phyloP scores from a whole-genome alignment of 2,888 invertebrate genomes.

The Tryphoninae sp. region DNA sequence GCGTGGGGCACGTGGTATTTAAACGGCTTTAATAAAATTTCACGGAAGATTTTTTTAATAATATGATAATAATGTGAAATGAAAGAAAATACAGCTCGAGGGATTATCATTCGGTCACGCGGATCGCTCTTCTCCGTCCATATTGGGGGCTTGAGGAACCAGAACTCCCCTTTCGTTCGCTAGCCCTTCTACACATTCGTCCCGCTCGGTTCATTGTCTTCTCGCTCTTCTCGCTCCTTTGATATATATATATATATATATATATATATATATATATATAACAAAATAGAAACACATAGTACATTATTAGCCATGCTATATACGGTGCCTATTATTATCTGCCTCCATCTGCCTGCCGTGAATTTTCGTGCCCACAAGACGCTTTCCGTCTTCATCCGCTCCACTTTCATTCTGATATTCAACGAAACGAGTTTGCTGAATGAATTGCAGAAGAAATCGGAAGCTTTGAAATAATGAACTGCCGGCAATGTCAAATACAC shows the following conservation, averaged over 20 bases:
- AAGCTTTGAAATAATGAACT: neutral
- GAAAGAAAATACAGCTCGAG: constrained; percentile 76
- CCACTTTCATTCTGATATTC: constrained; percentile 65
- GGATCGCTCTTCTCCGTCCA: constrained; percentile 50
- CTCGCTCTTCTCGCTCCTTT: constrained; percentile 54
- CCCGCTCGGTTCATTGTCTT: constrained; percentile 56
- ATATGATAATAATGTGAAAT: constrained; percentile 81
- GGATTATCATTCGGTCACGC: constrained; percentile 77
- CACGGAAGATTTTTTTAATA: constrained; percentile 80
- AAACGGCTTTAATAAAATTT: constrained; percentile 80
- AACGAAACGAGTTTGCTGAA: constrained; percentile 23
- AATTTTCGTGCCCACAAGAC: constrained; percentile 24
- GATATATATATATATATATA: neutral
- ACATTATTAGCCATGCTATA: constrained; percentile 37
- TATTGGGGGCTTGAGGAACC: constrained; percentile 27
- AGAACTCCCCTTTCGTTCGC: constrained; percentile 42
- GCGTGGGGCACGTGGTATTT: constrained; percentile 75
- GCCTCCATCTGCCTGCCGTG: constrained; percentile 45
- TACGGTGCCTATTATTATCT: constrained; percentile 41
- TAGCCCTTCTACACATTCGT: constrained; percentile 44
- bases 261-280: neutral
- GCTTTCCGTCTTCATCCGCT: constrained; percentile 23
- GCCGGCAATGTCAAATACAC: too few relatives aligned
- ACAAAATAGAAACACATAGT: neutral
- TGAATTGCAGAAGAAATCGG: neutral